Percentiles rank a stretch among this genome's conserved stretches.
Evolutionary conservation across 2,888 invertebrate species (phyloP).

Genomic region (Scelioninae gen. 2): DNA sequence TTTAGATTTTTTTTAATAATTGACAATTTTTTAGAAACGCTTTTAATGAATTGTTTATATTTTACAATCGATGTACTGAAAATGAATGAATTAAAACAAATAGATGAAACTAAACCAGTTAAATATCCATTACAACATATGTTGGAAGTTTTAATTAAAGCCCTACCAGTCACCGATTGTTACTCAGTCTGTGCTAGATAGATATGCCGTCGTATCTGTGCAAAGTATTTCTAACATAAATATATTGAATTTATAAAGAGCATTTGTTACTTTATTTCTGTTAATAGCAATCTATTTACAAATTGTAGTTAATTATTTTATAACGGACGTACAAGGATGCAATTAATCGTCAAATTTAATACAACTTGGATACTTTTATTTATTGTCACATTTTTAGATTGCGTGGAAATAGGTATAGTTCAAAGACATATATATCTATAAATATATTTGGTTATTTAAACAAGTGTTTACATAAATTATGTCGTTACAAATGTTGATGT

Average conservation of each 20-base stretch:
- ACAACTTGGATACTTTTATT: constrained; percentile 65
- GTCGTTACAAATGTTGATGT: too few species aligned
- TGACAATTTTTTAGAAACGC: not conserved
- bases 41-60: constrained; percentile 14
- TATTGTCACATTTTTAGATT: constrained; percentile 64
- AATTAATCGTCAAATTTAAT: constrained; percentile 59
- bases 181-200: constrained; percentile 48
- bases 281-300: too few species aligned
- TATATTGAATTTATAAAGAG: not conserved
- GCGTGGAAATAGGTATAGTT: constrained; percentile 69
- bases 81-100: too few species aligned
- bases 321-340: constrained; percentile 10
- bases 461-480: too few species aligned
- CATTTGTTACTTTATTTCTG: not conserved
- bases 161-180: constrained; percentile 44
- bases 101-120: too few species aligned
- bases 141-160: constrained; percentile 56
- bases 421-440: too few species aligned
- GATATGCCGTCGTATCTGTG: constrained; percentile 31
- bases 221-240: constrained; percentile 17
- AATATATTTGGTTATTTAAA: too few species aligned
- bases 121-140: constrained; percentile 33
- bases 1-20: too few species aligned
- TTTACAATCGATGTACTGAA: too few species aligned
- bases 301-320: too few species aligned